Evolutionary conservation across 2,113 vertebrate genomes (phyloP).

Genomic region (Cynoglossus semilaevis): DNA sequence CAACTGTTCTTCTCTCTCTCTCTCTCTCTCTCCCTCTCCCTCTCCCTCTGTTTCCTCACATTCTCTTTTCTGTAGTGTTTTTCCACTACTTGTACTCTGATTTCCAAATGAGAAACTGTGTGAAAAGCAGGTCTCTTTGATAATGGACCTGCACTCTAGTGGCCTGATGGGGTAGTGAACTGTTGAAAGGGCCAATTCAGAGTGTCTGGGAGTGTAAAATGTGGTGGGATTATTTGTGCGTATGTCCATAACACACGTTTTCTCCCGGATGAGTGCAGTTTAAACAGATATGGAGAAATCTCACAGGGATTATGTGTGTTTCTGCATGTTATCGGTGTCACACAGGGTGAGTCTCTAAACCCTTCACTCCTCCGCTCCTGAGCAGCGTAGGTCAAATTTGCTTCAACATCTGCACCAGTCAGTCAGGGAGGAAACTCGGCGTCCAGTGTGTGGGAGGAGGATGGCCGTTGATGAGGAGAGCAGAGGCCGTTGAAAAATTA

Average conservation of each 20-base stretch:
- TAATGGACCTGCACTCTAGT: conserved; percentile 53
- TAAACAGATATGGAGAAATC: neutral
- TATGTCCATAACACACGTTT: neutral
- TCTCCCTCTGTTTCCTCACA: neutral
- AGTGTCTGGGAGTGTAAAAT: conserved; percentile 13
- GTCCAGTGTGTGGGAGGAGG: conserved; percentile 10
- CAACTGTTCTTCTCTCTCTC: neutral
- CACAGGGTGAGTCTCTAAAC: conserved; percentile 45
- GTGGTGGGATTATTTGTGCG: neutral
- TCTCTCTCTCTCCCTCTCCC: neutral
- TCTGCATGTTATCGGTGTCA: conserved; percentile 55
- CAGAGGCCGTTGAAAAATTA: conserved; percentile 30
- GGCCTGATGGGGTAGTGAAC: conserved; percentile 19
- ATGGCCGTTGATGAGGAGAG: neutral
- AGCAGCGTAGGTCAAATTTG: conserved; percentile 21
- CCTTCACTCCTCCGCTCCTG: conserved; percentile 31
- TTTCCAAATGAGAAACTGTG: conserved; percentile 22
- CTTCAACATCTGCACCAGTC: conserved; percentile 14
- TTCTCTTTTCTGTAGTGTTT: neutral
- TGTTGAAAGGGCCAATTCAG: conserved; percentile 36
- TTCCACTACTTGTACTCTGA: neutral
- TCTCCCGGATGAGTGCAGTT: neutral
- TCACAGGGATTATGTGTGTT: conserved; percentile 10
- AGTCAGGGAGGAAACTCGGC: conserved; percentile 6
- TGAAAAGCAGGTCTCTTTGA: conserved; percentile 34